These are phyloP conservation scores for Rhinoraja longicauda DNA, from an alignment of 2,797 vertebrate species.

Conservation along the genomic window DNA sequence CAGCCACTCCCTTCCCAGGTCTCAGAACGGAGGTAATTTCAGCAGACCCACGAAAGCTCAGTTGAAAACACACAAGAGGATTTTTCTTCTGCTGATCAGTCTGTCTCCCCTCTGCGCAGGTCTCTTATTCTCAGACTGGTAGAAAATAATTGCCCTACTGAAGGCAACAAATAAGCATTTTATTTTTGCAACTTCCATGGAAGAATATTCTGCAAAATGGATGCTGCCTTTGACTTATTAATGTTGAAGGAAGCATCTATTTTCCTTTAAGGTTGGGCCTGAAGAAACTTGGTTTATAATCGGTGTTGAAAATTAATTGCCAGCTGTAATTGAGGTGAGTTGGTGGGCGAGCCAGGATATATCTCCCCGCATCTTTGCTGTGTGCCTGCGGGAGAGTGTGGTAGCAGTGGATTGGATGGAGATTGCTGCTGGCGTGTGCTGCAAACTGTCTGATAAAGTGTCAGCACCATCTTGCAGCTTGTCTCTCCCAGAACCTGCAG, in stretches of 20 bases:
- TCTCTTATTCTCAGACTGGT: too few species aligned
- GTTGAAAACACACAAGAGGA: not conserved
- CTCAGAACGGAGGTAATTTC: not conserved
- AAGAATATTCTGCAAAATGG: not conserved
- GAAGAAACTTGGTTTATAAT: not conserved
- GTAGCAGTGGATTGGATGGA: not conserved
- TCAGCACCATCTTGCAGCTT: not conserved
- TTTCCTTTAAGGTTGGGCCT: not conserved
- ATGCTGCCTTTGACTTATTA: not conserved
- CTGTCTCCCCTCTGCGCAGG: not conserved
- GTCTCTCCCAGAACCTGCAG: not conserved
- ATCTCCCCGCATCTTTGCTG: not conserved
- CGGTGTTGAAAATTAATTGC: not conserved
- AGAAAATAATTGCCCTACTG: too few species aligned
- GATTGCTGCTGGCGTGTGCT: not conserved
- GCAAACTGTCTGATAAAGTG: conserved; percentile 11
- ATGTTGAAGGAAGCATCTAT: not conserved
- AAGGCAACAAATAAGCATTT: not conserved
- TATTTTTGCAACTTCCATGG: not conserved
- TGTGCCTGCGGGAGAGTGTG: not conserved
- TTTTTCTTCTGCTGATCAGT: not conserved
- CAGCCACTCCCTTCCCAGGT: not conserved
- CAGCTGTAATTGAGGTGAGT: not conserved
- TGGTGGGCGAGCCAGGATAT: not conserved
- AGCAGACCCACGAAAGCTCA: not conserved